Conservation (phyloP, 2,113 vertebrate genomes). For the Vulpes lagopus region DNA sequence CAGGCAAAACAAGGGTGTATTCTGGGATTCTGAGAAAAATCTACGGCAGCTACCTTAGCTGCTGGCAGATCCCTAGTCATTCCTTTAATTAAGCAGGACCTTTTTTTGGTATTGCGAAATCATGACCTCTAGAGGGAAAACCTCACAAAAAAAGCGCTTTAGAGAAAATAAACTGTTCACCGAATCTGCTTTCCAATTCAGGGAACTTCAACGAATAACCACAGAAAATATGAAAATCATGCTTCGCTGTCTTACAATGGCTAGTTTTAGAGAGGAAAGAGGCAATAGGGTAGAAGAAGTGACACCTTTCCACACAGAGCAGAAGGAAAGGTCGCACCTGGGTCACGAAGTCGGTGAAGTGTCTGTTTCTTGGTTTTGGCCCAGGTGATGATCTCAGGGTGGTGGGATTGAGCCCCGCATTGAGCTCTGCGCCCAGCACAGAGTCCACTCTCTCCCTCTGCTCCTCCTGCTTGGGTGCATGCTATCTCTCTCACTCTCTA, state of each 20-base stretch:
- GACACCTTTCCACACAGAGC: neutral
- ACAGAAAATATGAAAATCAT: slow-evolving; percentile 2
- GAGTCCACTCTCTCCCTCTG: neutral
- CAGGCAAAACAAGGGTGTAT: neutral
- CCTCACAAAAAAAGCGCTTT: neutral
- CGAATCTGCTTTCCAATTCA: neutral
- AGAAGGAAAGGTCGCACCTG: neutral
- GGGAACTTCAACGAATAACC: neutral
- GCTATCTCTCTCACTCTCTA: neutral
- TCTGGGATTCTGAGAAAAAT: neutral
- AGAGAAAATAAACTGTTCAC: neutral
- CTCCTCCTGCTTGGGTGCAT: neutral
- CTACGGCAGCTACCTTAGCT: neutral
- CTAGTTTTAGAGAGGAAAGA: slow-evolving; percentile 2
- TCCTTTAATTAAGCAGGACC: neutral
- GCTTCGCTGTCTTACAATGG: neutral
- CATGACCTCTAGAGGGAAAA: neutral
- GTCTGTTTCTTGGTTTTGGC: neutral
- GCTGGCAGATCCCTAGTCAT: neutral
- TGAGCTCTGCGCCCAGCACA: neutral
- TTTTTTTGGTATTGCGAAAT: neutral
- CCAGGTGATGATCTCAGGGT: neutral
- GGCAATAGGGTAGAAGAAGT: neutral
- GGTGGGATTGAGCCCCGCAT: neutral
- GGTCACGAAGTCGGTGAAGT: neutral